Percentiles rank a stretch among this genome's conserved stretches.
phyloP scores from a whole-genome alignment of 2,113 vertebrate species.

The Pipa parva region DNA sequence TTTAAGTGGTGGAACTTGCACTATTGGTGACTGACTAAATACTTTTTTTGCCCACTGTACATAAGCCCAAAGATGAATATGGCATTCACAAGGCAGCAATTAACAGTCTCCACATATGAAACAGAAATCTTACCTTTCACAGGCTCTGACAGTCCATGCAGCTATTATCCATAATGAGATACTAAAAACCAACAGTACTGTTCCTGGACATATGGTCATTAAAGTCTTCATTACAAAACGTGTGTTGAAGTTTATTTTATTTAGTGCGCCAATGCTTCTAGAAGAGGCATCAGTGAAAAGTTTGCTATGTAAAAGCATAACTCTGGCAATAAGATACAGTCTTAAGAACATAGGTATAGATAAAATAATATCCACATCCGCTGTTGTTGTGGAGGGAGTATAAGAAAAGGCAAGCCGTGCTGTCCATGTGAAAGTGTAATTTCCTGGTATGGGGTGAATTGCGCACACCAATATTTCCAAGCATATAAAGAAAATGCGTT shows the following conservation, averaged over 20 bases:
- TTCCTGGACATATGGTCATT: conserved; percentile 99
- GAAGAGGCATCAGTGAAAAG: conserved; percentile 98
- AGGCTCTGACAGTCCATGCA: conserved; percentile 97
- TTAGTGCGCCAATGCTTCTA: conserved; percentile 96
- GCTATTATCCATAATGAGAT: conserved; percentile 99
- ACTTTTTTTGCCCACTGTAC: too few species aligned
- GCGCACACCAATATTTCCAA: conserved; percentile 97
- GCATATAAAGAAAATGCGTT: conserved; percentile 98
- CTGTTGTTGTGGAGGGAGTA: conserved; percentile 86
- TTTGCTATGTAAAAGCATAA: conserved; percentile 99
- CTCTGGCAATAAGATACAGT: conserved; percentile 97
- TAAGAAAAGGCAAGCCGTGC: conserved; percentile 94
- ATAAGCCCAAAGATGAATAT: too few species aligned
- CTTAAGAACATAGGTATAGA: conserved; percentile 99
- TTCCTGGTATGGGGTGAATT: conserved; percentile 97
- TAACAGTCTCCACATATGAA: too few species aligned
- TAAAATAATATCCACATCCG: conserved; percentile 98
- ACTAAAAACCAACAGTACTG: conserved; percentile 98
- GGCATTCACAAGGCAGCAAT: too few species aligned
- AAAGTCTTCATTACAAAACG: conserved; percentile 99
- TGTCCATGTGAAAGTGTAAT: conserved; percentile 98
- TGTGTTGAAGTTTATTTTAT: conserved; percentile 99
- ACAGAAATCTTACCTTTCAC: conserved; percentile 84
- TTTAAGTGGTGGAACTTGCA: too few species aligned
- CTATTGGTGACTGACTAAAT: too few species aligned